Percentiles rank a stretch among this genome's conserved stretches.
phyloP scores from a whole-genome alignment of 37 sponge, comb jelly and placozoan genomes.

The Beroe forskalii region DNA sequence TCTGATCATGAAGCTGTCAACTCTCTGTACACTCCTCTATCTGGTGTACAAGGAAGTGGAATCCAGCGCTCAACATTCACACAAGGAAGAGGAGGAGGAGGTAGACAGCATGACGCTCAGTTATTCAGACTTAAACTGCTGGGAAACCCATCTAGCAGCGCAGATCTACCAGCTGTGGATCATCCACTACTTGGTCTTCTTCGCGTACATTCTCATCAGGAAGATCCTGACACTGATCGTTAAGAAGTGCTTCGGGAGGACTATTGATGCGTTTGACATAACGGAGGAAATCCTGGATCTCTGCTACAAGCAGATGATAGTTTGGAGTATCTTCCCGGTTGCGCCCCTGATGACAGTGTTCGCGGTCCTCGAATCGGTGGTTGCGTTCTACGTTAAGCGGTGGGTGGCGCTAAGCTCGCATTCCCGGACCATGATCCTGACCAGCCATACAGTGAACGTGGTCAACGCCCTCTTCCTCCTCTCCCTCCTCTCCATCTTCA shows the following conservation, averaged over 20 bases:
- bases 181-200: constrained; percentile 11
- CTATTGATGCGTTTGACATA: background rate
- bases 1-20: constrained; percentile 48
- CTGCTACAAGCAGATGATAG: constrained; percentile 60
- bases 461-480: constrained; percentile 60
- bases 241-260: background rate
- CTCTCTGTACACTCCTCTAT: constrained; percentile 11
- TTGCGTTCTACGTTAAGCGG: constrained; percentile 32
- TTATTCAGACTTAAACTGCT: background rate
- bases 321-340: constrained; percentile 48
- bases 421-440: constrained; percentile 25
- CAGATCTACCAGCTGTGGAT: constrained; percentile 54
- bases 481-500: constrained; percentile 45
- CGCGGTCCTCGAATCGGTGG: constrained; percentile 21
- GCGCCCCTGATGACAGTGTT: constrained; percentile 33
- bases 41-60: constrained; percentile 25
- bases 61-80: background rate
- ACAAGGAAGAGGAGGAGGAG: background rate
- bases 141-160: constrained; percentile 39
- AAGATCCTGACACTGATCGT: background rate
- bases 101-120: too few relatives aligned
- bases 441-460: constrained; percentile 41
- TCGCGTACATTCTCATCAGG: background rate
- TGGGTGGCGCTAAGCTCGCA: constrained; percentile 5
- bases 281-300: constrained; percentile 57